Conservation (phyloP, 1,140 invertebrate species). For the Apis florea region DNA sequence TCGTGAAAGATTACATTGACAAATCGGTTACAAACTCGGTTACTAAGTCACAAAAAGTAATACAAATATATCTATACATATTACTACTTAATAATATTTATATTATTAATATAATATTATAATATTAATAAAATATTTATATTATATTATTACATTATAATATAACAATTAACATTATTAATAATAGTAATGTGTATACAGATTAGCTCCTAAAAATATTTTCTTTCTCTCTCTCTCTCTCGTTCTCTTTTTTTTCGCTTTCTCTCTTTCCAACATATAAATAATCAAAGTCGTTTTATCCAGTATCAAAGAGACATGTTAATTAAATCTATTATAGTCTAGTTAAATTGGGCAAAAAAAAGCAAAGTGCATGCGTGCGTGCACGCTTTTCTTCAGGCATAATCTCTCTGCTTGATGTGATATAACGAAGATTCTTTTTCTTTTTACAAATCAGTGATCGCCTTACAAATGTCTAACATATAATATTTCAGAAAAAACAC, state of each 20-base stretch:
- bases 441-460: not conserved
- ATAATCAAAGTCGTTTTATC: slow-evolving; percentile 69
- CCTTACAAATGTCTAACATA: not conserved
- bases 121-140: not conserved
- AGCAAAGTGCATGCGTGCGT: not conserved
- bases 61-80: slow-evolving; percentile 8
- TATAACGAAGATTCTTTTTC: not conserved
- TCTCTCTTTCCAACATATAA: not conserved
- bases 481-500: slow-evolving; percentile 13
- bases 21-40: slow-evolving; percentile 36
- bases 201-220: slow-evolving; percentile 3
- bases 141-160: slow-evolving; percentile 7
- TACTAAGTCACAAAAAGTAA: slow-evolving; percentile 69
- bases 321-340: not conserved
- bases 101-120: not conserved
- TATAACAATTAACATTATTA: not conserved
- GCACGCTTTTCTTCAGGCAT: not conserved
- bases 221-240: not conserved
- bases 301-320: slow-evolving; percentile 64
- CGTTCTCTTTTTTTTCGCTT: not conserved
- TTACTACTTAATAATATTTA: slow-evolving; percentile 5
- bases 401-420: not conserved
- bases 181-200: slow-evolving; percentile 27
- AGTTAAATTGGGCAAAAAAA: slow-evolving; percentile 18
- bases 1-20: not conserved